Evolutionary conservation across 2,888 invertebrate species (phyloP), one percentile per base, ranked within the genome.

Genomic region (Spodoptera picta): DNA sequence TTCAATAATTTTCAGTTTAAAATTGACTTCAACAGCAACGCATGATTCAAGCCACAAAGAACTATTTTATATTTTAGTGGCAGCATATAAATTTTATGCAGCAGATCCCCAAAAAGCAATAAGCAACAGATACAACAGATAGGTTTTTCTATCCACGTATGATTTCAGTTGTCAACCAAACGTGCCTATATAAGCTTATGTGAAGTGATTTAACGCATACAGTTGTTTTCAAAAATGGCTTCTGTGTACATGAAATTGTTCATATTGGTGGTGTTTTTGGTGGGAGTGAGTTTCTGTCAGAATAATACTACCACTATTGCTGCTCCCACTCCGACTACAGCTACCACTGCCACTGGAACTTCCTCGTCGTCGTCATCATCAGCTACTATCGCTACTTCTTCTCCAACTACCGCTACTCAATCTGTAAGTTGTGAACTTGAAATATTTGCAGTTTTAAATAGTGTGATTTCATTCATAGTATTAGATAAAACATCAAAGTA

Each of bases 211-310:
- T 63, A 23, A 54, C 5, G 58, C 55, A 55, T 60, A 71, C 62
- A 75, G 72, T 76, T 65, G 69, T 60, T 56, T 59, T 52, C 12
- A 19, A 77, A 67, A 61, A 86, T 86, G 85, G 78, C 77, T 61
- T 66, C 67, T 49, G 59, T 76, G 45, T 70, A 81, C 64, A 73
- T 83, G 31, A 42, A 63, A 60, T 7, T 84, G n/a, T 69, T 81
- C 23, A 14, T 83, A 4, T 63, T 83, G 12, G 44, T 85, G n/a
- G 48, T 78, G n/a, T 65, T 72, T 4, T 1, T 85, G 4, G 62
- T 84, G 9, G 80, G 75, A 9, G 57, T 81, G 50, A 80, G 61
- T 19, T 43, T 67, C 3, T 72, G 83, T 52, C 85, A 83, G 14
- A 76, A 83, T 6, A 78, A 78, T 43, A 64, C 52, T 12, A 80